These are phyloP conservation scores for Felis chaus DNA, from an alignment of 2,113 vertebrate genomes.

Conservation along the genomic window DNA sequence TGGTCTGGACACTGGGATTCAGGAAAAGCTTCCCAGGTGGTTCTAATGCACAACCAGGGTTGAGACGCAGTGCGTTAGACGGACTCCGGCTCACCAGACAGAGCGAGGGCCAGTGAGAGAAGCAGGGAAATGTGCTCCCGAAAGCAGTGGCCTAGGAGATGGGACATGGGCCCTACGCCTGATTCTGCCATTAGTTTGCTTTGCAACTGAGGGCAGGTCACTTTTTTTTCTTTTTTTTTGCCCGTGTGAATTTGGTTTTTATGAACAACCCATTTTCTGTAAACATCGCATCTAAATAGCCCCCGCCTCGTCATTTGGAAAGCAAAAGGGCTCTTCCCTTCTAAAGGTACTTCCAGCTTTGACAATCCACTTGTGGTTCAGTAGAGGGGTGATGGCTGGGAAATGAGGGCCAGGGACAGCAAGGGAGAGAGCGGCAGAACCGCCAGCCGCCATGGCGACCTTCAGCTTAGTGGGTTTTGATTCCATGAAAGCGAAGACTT, in stretches of 20 bases:
- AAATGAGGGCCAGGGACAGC: not conserved
- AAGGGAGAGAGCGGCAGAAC: not conserved
- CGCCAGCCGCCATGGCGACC: not conserved
- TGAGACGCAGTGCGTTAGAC: not conserved
- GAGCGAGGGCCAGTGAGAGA: not conserved
- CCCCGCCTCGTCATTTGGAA: not conserved
- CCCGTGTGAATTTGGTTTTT: constrained; percentile 82
- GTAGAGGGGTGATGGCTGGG: not conserved
- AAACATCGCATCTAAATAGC: constrained; percentile 72
- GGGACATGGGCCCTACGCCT: too few species aligned
- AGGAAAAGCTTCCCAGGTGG: not conserved
- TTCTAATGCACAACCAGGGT: not conserved
- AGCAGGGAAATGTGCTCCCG: not conserved
- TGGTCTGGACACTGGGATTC: not conserved
- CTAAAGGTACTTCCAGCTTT: not conserved
- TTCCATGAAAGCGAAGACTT: not conserved
- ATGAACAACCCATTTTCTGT: constrained; percentile 77
- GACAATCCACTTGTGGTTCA: not conserved
- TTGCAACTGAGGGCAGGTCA: not conserved
- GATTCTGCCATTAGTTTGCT: not conserved
- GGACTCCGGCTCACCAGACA: not conserved
- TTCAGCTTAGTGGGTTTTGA: not conserved
- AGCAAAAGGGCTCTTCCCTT: not conserved
- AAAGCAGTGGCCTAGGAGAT: not conserved
- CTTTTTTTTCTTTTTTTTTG: not conserved